Percentiles rank a stretch among this genome's conserved stretches.
Conservation (phyloP, 2,113 vertebrate species). For the Alethe diademata region DNA sequence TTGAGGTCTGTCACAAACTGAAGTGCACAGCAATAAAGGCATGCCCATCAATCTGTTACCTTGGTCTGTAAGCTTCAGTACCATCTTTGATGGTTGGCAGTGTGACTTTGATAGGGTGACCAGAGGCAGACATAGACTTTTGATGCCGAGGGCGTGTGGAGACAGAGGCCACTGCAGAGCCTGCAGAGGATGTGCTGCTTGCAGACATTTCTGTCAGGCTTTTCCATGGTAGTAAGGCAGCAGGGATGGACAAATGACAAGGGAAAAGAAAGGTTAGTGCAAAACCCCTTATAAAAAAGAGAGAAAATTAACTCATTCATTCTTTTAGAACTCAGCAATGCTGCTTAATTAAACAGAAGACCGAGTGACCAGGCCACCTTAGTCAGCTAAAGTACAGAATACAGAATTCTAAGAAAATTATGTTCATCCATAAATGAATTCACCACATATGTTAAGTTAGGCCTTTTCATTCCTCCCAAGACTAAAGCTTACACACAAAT, state of each 20-base stretch:
- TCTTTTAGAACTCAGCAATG: background rate
- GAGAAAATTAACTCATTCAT: background rate
- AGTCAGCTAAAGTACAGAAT: background rate
- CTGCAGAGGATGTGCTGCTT: slow-evolving; percentile 80
- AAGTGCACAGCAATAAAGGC: background rate
- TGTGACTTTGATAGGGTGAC: slow-evolving; percentile 92
- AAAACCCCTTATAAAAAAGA: background rate
- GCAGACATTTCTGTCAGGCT: slow-evolving; percentile 94
- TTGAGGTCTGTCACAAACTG: background rate
- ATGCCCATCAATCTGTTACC: slow-evolving; percentile 62
- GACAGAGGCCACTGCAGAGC: slow-evolving; percentile 68
- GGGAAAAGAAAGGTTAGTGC: background rate
- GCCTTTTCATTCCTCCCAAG: background rate
- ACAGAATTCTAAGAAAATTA: background rate
- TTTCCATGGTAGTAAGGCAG: background rate
- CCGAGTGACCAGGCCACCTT: background rate
- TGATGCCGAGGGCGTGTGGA: slow-evolving; percentile 93
- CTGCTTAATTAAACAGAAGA: background rate
- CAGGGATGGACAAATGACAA: background rate
- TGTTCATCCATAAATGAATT: background rate
- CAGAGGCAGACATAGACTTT: slow-evolving; percentile 98
- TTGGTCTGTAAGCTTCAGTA: slow-evolving; percentile 87
- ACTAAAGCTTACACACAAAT: background rate
- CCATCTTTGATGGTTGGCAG: slow-evolving; percentile 95
- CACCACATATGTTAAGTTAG: background rate